Base-by-base conservation (phyloP, 2,113 vertebrate genomes). In the Petaurus breviceps region DNA sequence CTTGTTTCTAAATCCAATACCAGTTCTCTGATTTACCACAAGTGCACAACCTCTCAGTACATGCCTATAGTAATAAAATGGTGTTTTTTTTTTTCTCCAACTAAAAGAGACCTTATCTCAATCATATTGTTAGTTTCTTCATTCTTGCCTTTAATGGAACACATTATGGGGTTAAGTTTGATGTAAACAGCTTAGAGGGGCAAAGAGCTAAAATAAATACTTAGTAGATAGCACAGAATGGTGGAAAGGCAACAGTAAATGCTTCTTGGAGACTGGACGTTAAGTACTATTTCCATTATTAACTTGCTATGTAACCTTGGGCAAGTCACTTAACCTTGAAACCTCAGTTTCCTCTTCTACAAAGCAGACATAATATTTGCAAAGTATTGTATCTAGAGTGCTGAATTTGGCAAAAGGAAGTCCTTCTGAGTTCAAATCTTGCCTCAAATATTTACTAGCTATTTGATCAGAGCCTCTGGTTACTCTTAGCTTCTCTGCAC, bases 141-240 rank as follows among this genome's bases (percentile, higher is more conserved):
- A 92, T 50, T 31, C 23, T 51, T 94, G 47, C 68, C 90, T 92
- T 96, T 93, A 57, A 57, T 93, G 92, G 31, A 43, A 68, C 11
- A 91, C 24, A 37, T 3, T 95, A 54, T 31, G 91, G 28, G 7
- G 84, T 94, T 95, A 91, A 95, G n/a, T 84, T 53, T 96, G n/a
- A 94, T 94, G 51, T 77, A 94, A 28, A 43, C 54, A 94, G 46
- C 47, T 55, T 52, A n/a, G n/a, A 51, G 3, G 68, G 43, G 52
- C 24, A 77, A 14, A 26, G 22, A 11, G 68, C 16, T 47, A 91
- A 28, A 90, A 57, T 22, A 94, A 94, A 93, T 77, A 77, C 19
- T n/a, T n/a, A 77, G 61, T 77, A 77, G 61, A 77, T n/a, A 77
- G 37, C 31, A 77, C 19, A 14, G 37, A 1, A 77, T 14, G 16